Conservation (phyloP, 2,888 invertebrate species). For the Drosophila incognita region DNA sequence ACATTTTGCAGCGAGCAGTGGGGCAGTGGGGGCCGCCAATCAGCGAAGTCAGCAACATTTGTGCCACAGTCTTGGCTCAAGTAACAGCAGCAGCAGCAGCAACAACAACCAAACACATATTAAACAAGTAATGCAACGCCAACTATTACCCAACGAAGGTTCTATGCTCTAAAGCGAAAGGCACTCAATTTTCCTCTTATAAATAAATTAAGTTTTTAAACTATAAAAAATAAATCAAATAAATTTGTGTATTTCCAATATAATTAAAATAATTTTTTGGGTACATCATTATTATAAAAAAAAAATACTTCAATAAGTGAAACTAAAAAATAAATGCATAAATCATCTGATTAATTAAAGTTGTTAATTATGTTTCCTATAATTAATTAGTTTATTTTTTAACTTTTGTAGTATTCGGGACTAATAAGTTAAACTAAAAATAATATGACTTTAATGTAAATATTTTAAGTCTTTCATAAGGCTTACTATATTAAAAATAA, state of each 20-base stretch:
- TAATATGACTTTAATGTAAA: neutral
- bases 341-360: neutral
- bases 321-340: neutral
- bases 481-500: accelerated
- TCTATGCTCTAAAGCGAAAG: conserved; percentile 14
- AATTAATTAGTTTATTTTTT: neutral
- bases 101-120: conserved; percentile 14
- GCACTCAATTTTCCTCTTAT: neutral
- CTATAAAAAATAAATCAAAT: neutral
- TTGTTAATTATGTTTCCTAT: neutral
- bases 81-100: conserved; percentile 24
- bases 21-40: conserved; percentile 9
- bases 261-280: neutral
- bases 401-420: neutral
- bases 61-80: conserved; percentile 41
- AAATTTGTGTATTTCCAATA: too few species aligned
- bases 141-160: neutral
- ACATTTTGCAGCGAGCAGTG: neutral
- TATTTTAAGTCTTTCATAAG: neutral
- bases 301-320: neutral
- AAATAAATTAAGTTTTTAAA: neutral
- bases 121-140: conserved; percentile 12
- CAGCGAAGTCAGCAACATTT: conserved; percentile 66
- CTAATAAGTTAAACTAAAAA: neutral
- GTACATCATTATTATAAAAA: too few species aligned